phyloP scores from a whole-genome alignment of 2,888 invertebrate species.

The Leucozona laternaria region DNA sequence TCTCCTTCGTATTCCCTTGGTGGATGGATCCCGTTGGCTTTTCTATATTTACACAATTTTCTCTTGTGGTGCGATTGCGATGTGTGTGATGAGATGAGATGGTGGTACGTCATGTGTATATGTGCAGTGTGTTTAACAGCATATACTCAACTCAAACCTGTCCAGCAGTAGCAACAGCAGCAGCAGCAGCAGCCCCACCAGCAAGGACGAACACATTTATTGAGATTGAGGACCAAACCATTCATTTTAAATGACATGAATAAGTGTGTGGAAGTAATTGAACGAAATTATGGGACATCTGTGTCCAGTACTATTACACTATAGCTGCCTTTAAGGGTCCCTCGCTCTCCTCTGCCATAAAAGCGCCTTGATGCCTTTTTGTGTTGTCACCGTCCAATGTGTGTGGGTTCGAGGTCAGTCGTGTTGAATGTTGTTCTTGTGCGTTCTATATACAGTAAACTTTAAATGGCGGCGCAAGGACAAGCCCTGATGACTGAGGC shows the following conservation, averaged over 20 bases:
- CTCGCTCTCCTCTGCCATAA: not conserved
- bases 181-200: conserved; percentile 4
- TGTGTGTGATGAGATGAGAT: not conserved
- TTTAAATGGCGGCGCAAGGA: conserved; percentile 30
- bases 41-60: conserved; percentile 12
- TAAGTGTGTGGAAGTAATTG: conserved; percentile 74
- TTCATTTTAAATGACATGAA: conserved; percentile 74
- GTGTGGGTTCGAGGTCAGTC: conserved; percentile 22
- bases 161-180: not conserved
- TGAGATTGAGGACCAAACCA: conserved; percentile 67
- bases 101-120: conserved; percentile 26
- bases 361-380: conserved; percentile 20
- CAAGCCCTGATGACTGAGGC: not conserved
- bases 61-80: conserved; percentile 12
- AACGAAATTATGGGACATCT: conserved; percentile 74
- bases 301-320: conserved; percentile 61
- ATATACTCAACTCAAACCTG: not conserved
- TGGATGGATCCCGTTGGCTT: conserved; percentile 18
- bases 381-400: conserved; percentile 27
- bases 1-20: conserved; percentile 3
- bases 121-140: conserved; percentile 42
- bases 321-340: conserved; percentile 27
- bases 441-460: conserved; percentile 27
- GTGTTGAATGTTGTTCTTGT: conserved; percentile 22
- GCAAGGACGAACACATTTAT: conserved; percentile 65